Base-by-base conservation (phyloP, 2,113 vertebrate genomes). In the Trematomus loennbergii region DNA sequence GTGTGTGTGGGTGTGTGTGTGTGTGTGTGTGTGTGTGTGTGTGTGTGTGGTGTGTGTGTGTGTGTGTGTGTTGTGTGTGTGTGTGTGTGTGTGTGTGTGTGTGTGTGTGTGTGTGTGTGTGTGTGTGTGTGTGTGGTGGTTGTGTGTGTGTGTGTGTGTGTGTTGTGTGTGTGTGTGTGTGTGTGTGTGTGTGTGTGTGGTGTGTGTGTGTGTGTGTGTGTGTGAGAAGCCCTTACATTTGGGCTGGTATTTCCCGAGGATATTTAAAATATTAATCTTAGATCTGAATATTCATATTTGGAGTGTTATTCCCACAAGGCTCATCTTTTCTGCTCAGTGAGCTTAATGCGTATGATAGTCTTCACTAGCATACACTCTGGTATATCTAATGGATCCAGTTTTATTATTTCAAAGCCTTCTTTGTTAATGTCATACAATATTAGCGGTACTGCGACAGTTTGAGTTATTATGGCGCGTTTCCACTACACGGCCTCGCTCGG, bases 191-290 rank as follows among this genome's bases (percentile, higher is more conserved):
- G 45, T 79, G 43, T 53, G 46, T 49, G 36, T 70, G 17, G 67
- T 4, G 17, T 65, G 15, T 36, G 36, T 36, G 36, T 40, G 36
- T 40, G 36, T 8, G 36, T 40, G 36, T 40, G 36, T 40, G 36
- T 8, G 36, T 8, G 36, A 0, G 25, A 29, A 29, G 25, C 25
- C 25, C 25, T 29, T 3, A 29, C 25, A 29, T 40, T 40, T 40
- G 5, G 36, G 45, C 72, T 68, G 67, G 13, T 57, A 46, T 73
- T 89, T 74, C 81, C 75, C 18, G 77, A 57, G 81, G 88, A 79
- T 89, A 83, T 89, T 89, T 89, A 79, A 92, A 87, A 86, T 90
- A 73, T 86, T 81, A 83, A 86, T 90, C 69, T 72, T n/a, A 10
- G 29, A 78, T 82, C 40, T 91, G 55, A 90, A 81, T 86, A 83